These are phyloP conservation scores for Brachionus calyciflorus DNA, from an alignment of 1,140 invertebrate genomes.

Conservation along the genomic window DNA sequence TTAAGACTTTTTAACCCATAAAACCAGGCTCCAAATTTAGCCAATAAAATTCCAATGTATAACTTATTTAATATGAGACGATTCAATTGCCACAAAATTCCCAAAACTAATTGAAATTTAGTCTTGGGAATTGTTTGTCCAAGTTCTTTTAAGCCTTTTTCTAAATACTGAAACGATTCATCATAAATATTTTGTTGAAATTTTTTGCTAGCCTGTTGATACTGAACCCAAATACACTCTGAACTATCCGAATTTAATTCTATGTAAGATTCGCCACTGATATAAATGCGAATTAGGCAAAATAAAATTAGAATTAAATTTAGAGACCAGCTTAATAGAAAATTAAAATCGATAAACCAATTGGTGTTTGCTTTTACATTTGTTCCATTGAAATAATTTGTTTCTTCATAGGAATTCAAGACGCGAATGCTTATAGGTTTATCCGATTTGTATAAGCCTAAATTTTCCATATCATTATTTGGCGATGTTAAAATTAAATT, in stretches of 20 bases:
- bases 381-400: neutral
- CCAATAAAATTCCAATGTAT: slow-evolving; percentile 1
- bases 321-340: slow-evolving; percentile 7
- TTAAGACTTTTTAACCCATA: slow-evolving; percentile 2
- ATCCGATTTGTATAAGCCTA: neutral
- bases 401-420: neutral
- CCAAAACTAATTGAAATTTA: neutral
- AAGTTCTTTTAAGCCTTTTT: slow-evolving; percentile 14
- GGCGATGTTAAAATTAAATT: neutral
- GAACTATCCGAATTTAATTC: neutral
- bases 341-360: neutral
- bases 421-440: neutral
- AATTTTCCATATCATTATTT: neutral
- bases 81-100: slow-evolving; percentile 34
- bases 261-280: slow-evolving; percentile 22
- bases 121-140: slow-evolving; percentile 29
- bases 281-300: neutral
- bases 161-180: neutral
- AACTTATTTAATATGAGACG: neutral
- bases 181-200: slow-evolving; percentile 20
- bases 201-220: slow-evolving; percentile 20
- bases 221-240: neutral
- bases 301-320: neutral
- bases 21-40: slow-evolving; percentile 9
- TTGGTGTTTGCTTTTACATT: neutral